Evolutionary conservation across 2,888 invertebrate species (phyloP).

Genomic region (Philonicus albiceps): DNA sequence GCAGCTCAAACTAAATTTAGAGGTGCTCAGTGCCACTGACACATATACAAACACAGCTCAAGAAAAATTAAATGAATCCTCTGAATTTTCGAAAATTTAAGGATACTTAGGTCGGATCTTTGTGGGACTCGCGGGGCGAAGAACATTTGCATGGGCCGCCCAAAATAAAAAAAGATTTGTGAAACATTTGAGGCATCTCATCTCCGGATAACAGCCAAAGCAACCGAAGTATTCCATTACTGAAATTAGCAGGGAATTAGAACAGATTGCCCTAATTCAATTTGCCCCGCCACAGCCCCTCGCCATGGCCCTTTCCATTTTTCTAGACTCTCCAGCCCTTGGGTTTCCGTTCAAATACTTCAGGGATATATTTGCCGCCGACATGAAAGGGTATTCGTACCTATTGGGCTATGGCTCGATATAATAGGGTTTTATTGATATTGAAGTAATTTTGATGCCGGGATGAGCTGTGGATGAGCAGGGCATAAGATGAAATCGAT

Average conservation of each 20-base stretch:
- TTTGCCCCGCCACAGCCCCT: neutral
- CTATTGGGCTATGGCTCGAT: neutral
- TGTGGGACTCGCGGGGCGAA: neutral
- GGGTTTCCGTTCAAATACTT: neutral
- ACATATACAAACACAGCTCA: neutral
- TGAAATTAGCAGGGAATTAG: conserved; percentile 31
- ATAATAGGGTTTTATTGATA: conserved; percentile 34
- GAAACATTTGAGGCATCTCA: neutral
- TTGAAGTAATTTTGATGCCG: conserved; percentile 30
- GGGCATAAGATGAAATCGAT: conserved; percentile 26
- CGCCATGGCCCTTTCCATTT: neutral
- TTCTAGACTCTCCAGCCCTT: neutral
- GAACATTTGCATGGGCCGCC: neutral
- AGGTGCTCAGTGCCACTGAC: neutral
- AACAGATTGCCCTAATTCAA: conserved; percentile 31
- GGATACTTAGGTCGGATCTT: neutral
- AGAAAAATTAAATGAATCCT: neutral
- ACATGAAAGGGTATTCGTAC: conserved; percentile 33
- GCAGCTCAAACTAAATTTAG: neutral
- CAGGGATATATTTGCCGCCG: conserved; percentile 6
- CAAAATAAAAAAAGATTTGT: neutral
- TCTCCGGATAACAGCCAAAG: neutral
- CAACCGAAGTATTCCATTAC: conserved; percentile 25
- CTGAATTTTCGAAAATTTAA: neutral
- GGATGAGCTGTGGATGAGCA: conserved; percentile 17